Evolutionary conservation across 2,888 invertebrate genomes (phyloP), one percentile per base, ranked within the genome.

Genomic region (Achlya flavicornis): DNA sequence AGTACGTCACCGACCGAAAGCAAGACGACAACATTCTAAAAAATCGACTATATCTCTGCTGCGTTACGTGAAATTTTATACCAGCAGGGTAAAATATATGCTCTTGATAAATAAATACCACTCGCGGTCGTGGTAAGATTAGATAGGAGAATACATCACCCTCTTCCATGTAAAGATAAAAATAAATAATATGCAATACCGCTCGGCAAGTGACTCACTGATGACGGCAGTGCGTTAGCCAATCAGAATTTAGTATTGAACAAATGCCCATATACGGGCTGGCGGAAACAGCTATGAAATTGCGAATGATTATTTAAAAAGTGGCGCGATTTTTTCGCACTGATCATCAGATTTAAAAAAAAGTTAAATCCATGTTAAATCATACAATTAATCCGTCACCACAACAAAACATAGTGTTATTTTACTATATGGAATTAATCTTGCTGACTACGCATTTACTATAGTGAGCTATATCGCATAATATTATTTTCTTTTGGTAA

Each of bases 231-330:
- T 57, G 61, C 74, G 81, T 86, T 84, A 84, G 81, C 95, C 95
- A 95, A 95, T 95, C 90, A 92, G 84, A 85, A 83, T 83, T 83
- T 86, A 85, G 92, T 88, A 91, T 93, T 91, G 84, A 88, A 87
- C 90, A 94, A 94, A 95, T 95, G 95, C 93, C 95, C 95, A 92
- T 95, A 94, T 94, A 95, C 88, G 95, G 95, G 87, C 88, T 90
- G 94, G 85, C 90, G 90, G 91, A 92, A 89, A 88, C 81, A 83
- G 79, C 71, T 76, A 66, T 71, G 58, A 79, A 76, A 74, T 76
- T 71, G 74, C 68, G 76, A 77, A 76, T 75, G 71, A 74, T 62
- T 57, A 73, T 85, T 88, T 81, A 61, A 85, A 88, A 77, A 81
- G 73, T 78, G 76, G 83, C 89, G 90, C 80, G 76, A 63, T 67